These are phyloP conservation scores for Spinibarbus caldwelli DNA, from an alignment of 2,797 vertebrate genomes.

Conservation along the genomic window DNA sequence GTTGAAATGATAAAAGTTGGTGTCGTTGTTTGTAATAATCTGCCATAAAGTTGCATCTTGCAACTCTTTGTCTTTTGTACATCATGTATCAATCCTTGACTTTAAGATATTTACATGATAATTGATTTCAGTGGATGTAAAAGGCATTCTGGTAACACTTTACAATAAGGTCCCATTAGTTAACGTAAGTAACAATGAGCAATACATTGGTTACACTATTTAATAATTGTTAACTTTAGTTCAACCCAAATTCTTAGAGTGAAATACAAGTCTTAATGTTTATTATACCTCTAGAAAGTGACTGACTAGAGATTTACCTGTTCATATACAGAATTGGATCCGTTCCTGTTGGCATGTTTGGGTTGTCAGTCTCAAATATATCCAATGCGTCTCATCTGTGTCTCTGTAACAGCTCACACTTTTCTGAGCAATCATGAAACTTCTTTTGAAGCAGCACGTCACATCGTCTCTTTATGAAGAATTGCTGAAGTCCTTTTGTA, in stretches of 20 bases:
- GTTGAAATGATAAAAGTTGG: slow-evolving; percentile 59
- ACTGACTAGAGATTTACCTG: background rate
- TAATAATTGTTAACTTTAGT: background rate
- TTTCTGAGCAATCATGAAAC: background rate
- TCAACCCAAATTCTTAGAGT: background rate
- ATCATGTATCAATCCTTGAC: background rate
- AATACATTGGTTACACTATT: background rate
- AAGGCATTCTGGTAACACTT: background rate
- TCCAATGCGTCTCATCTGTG: background rate
- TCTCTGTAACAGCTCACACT: background rate
- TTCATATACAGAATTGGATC: background rate
- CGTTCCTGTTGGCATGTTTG: background rate
- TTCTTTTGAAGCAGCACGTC: background rate
- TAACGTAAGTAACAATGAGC: background rate
- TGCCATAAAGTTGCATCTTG: slow-evolving; percentile 27
- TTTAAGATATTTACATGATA: background rate
- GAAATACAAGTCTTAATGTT: background rate
- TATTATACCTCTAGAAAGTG: background rate
- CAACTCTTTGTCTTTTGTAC: background rate
- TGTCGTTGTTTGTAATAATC: background rate
- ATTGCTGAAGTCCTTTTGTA: background rate
- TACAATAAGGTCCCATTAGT: background rate
- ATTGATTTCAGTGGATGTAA: background rate
- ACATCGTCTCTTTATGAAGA: background rate
- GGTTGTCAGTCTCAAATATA: background rate